Percentiles rank a stretch among this genome's conserved stretches.
Conservation (phyloP, 1,140 invertebrate genomes). For the Panonychus citri region DNA sequence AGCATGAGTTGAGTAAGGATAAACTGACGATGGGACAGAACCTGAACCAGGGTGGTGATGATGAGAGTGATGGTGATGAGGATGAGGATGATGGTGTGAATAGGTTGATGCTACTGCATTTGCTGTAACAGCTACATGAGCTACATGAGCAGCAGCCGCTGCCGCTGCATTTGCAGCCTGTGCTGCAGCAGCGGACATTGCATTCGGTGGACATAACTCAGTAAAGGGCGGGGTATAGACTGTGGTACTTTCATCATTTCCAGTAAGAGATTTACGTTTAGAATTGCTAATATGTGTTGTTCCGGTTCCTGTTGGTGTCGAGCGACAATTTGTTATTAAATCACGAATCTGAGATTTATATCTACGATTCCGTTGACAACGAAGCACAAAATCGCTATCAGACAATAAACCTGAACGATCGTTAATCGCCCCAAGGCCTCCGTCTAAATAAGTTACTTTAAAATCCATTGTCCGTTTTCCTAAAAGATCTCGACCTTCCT, state of each 20-base stretch:
- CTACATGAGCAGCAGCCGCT: neutral
- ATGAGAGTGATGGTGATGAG: slow-evolving; percentile 24
- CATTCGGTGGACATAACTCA: neutral
- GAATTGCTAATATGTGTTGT: slow-evolving; percentile 18
- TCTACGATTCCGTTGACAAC: slow-evolving; percentile 34
- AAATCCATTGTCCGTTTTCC: slow-evolving; percentile 96
- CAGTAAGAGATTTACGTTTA: neutral
- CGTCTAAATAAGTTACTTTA: slow-evolving; percentile 88
- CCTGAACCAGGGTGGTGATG: slow-evolving; percentile 20
- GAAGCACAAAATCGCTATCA: slow-evolving; percentile 13
- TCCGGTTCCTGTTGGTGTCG: slow-evolving; percentile 47
- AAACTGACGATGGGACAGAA: slow-evolving; percentile 17
- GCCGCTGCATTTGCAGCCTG: neutral
- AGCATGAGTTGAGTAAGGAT: slow-evolving; percentile 37
- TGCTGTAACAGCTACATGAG: slow-evolving; percentile 1
- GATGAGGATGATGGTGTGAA: neutral
- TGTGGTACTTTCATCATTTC: neutral
- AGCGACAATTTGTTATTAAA: slow-evolving; percentile 56
- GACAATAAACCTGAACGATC: slow-evolving; percentile 14
- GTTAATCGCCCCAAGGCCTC: slow-evolving; percentile 44
- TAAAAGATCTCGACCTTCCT: slow-evolving; percentile 82
- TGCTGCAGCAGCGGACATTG: slow-evolving; percentile 17
- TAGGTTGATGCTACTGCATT: neutral
- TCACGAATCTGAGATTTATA: slow-evolving; percentile 80
- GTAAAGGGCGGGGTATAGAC: neutral